Base-by-base conservation (phyloP, 2,888 invertebrate species). In the Stegana nigrithorax region DNA sequence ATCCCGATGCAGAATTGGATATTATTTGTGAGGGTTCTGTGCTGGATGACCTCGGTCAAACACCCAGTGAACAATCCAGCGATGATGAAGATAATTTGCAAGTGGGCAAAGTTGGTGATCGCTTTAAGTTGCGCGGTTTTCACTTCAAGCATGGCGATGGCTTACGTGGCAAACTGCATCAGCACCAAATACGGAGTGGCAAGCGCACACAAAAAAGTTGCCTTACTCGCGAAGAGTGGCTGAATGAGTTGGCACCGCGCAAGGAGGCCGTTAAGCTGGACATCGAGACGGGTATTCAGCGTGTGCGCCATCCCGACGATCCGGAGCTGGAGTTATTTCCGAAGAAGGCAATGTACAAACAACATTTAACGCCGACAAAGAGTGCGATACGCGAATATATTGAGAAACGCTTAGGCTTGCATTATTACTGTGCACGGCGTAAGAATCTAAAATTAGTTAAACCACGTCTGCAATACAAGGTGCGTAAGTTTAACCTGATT, bases 401-500 rank as follows among this genome's bases (percentile, higher is more conserved):
- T 4, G 61, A 62, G 0, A 78, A 81, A 47, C 77, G 73, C 0
- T 36, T 84, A 23, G 84, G 83, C 0, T 63, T 71, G 0, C 83
- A 84, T 36, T 84, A 85, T 63, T 75, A 83, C 19, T 76, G 80
- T 0, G 64, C 68, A 7, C 63, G 74, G 1, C 75, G 77, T 19
- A 83, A 80, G 67, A 80, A 79, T 3, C 56, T 84, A 0, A 79
- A 80, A 59, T 65, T 84, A 1, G 77, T 76, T 12, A 80, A 82
- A 27, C 85, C 84, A 0, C 78, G 72, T 14, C 60, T 81, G 2
- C 68, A 68, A 7, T 78, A 81, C 8, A 72, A 76, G 8, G 80
- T 84, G 0, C 82, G 75, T 27, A 85, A 85, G 60, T 85, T 85
- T 14, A 84, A 84, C 64, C 67, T 85, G n/a, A 84, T 84, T 8